phyloP scores from a whole-genome alignment of 2,113 vertebrate genomes.

The Ailurus styani region DNA sequence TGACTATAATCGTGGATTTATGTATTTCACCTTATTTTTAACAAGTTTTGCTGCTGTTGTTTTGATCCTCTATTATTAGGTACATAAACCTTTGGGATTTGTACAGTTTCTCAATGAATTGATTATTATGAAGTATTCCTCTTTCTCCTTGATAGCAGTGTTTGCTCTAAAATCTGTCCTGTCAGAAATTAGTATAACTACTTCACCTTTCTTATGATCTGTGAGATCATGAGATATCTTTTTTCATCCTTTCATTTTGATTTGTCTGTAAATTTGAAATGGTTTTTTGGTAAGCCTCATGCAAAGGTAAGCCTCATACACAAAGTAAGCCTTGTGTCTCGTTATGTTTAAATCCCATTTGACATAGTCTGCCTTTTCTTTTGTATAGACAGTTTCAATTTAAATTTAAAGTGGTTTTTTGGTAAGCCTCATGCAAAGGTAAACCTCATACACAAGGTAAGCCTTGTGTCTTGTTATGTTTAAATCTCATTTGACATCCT shows the following conservation, averaged over 20 bases:
- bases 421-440: neutral
- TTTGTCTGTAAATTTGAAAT: neutral
- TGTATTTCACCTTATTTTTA: neutral
- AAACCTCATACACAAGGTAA: too few relatives aligned
- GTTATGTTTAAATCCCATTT: neutral
- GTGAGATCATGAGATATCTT: neutral
- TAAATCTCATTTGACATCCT: neutral
- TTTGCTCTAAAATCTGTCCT: neutral
- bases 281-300: neutral
- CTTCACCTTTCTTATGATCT: neutral
- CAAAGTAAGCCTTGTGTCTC: too few relatives aligned
- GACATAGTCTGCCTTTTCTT: neutral
- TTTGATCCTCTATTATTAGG: neutral
- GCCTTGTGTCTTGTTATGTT: neutral
- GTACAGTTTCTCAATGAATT: neutral
- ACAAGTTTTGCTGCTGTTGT: neutral
- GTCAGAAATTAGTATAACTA: neutral
- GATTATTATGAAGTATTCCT: neutral
- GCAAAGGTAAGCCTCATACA: too few relatives aligned
- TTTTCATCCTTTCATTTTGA: neutral
- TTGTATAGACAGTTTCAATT: neutral
- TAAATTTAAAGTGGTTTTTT: neutral
- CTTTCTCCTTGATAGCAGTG: neutral
- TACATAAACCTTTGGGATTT: neutral
- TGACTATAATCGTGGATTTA: neutral